phyloP scores from a whole-genome alignment of 1,140 invertebrate genomes.

The Hyles euphorbiae region DNA sequence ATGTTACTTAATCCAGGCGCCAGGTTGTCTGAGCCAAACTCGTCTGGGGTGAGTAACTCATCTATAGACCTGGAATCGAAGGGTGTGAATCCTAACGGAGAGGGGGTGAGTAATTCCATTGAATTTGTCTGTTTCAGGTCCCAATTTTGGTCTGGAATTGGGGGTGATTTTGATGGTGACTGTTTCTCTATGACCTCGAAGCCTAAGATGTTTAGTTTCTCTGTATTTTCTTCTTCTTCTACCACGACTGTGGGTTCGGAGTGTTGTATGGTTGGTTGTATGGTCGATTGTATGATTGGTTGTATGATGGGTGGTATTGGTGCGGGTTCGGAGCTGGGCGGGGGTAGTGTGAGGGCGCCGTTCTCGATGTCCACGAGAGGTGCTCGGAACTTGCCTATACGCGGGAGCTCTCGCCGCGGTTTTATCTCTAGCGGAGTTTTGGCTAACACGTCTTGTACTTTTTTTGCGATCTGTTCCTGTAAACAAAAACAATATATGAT shows the following conservation, averaged over 20 bases:
- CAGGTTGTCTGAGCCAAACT: constrained; percentile 69
- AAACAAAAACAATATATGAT: constrained; percentile 37
- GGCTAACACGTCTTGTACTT: constrained; percentile 80
- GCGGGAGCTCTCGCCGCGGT: constrained; percentile 78
- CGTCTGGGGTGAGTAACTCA: constrained; percentile 77
- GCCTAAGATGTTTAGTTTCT: constrained; percentile 36
- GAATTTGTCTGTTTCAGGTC: constrained; percentile 56
- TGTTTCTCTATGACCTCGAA: constrained; percentile 40
- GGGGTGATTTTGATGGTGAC: constrained; percentile 50
- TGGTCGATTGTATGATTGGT: not conserved
- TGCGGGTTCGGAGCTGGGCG: not conserved
- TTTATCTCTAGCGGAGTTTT: constrained; percentile 84
- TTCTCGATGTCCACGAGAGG: constrained; percentile 44
- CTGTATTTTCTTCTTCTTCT: constrained; percentile 15
- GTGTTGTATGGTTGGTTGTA: constrained; percentile 2
- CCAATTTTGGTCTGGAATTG: constrained; percentile 41
- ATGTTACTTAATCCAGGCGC: constrained; percentile 79
- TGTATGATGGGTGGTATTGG: not conserved
- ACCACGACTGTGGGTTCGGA: constrained; percentile 13
- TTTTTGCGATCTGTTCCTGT: constrained; percentile 80
- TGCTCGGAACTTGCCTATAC: constrained; percentile 32
- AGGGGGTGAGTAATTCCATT: constrained; percentile 74
- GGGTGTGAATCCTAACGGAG: constrained; percentile 67
- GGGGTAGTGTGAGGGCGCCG: not conserved
- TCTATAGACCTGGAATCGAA: constrained; percentile 77